Conservation (phyloP, 2,113 vertebrate genomes). For the Pionites leucogaster region DNA sequence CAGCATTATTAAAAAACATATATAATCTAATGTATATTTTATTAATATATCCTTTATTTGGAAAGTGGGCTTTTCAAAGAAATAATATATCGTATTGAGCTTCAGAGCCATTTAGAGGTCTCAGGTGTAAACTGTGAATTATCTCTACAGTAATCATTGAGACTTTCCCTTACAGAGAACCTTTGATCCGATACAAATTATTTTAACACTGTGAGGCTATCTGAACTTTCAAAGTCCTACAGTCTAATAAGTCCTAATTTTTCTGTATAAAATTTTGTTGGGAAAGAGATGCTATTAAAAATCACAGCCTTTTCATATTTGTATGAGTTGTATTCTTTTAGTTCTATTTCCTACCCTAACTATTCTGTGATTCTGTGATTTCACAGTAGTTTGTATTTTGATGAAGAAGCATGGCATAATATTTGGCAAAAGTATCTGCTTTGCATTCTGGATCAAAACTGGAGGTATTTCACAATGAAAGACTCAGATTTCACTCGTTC, state of each 20-base stretch:
- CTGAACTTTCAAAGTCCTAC: background rate
- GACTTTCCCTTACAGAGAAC: background rate
- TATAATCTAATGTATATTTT: background rate
- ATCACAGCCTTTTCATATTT: background rate
- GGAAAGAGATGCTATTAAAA: background rate
- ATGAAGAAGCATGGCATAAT: background rate
- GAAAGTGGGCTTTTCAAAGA: background rate
- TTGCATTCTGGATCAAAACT: background rate
- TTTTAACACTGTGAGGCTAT: background rate
- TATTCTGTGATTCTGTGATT: background rate
- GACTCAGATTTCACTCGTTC: background rate
- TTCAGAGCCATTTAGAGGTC: constrained; percentile 5
- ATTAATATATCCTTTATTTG: background rate
- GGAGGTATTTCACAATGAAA: background rate
- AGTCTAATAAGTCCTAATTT: background rate
- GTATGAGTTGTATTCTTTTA: background rate
- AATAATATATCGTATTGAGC: background rate
- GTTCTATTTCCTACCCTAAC: background rate
- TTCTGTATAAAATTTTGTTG: background rate
- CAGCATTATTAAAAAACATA: background rate
- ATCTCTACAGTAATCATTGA: background rate
- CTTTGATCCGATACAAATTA: background rate
- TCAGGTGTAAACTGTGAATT: background rate
- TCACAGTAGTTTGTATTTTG: background rate
- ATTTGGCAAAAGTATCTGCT: background rate